Evolutionary conservation across 1,140 invertebrate species (phyloP).

Genomic region (Anastrepha ludens): DNA sequence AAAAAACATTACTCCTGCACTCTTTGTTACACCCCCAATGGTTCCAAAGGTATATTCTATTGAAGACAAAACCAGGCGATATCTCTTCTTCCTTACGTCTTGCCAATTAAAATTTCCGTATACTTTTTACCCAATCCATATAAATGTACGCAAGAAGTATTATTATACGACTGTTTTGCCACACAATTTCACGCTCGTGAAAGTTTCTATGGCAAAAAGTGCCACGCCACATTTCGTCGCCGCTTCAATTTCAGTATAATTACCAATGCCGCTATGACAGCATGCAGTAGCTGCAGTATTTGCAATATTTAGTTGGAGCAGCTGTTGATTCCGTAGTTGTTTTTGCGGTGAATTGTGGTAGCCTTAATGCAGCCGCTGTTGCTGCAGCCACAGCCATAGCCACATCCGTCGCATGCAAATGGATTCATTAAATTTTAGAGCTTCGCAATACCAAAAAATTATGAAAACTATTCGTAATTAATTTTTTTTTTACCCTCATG

Average conservation of each 20-base stretch:
- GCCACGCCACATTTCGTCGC: slow-evolving; percentile 5
- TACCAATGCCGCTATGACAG: neutral
- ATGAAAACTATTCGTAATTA: slow-evolving; percentile 5
- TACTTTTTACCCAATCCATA: too few relatives aligned
- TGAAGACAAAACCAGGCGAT: too few relatives aligned
- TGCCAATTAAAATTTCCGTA: too few relatives aligned
- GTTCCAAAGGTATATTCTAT: too few relatives aligned
- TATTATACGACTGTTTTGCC: neutral
- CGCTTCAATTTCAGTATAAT: slow-evolving; percentile 4
- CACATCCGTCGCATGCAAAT: slow-evolving; percentile 18
- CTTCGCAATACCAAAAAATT: slow-evolving; percentile 2
- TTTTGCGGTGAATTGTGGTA: slow-evolving; percentile 9
- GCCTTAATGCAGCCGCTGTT: neutral
- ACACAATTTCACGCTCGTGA: slow-evolving; percentile 23
- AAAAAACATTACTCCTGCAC: too few relatives aligned
- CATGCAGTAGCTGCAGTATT: neutral
- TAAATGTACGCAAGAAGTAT: neutral
- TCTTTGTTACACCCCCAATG: too few relatives aligned
- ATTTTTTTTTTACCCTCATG: slow-evolving; percentile 9
- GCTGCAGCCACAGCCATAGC: neutral
- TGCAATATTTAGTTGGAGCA: neutral
- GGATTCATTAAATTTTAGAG: slow-evolving; percentile 39
- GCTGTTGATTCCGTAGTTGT: slow-evolving; percentile 31
- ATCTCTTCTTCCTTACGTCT: too few relatives aligned
- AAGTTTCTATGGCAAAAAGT: neutral